These are phyloP conservation scores for Plumapathes pennacea DNA, from an alignment of 92 coral and sea anemone species.

Conservation along the genomic window DNA sequence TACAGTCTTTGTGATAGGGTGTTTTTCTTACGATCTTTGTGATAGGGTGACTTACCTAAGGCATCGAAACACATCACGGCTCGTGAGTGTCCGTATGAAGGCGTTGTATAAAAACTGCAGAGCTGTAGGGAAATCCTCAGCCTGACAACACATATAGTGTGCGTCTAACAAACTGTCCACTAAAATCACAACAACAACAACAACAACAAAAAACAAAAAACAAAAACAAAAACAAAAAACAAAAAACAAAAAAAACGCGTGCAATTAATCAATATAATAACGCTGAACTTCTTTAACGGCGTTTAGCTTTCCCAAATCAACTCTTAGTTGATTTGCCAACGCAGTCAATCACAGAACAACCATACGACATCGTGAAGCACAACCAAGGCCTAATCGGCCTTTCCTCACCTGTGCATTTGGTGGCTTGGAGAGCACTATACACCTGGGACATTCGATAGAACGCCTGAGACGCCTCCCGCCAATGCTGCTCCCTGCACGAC, in stretches of 20 bases:
- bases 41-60: constrained; percentile 52
- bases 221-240: too few relatives aligned
- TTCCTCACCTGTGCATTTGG: constrained; percentile 60
- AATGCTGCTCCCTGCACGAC: constrained; percentile 79
- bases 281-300: too few relatives aligned
- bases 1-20: too few relatives aligned
- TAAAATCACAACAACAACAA: background rate
- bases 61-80: constrained; percentile 71
- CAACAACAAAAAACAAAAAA: too few relatives aligned
- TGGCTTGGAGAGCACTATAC: constrained; percentile 70
- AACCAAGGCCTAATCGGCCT: background rate
- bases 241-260: too few relatives aligned
- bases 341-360: background rate
- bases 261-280: too few relatives aligned
- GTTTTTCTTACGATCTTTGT: background rate
- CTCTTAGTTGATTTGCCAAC: too few relatives aligned
- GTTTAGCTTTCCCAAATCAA: too few relatives aligned
- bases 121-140: constrained; percentile 75
- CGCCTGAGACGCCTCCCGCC: constrained; percentile 90
- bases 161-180: constrained; percentile 88
- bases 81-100: constrained; percentile 71
- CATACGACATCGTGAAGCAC: background rate
- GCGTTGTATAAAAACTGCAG: constrained; percentile 80
- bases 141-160: constrained; percentile 86
- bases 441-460: constrained; percentile 84